Percentiles rank a stretch among this genome's conserved stretches.
Conservation (phyloP, 2,113 vertebrate genomes). For the Leucopsar rothschildi region DNA sequence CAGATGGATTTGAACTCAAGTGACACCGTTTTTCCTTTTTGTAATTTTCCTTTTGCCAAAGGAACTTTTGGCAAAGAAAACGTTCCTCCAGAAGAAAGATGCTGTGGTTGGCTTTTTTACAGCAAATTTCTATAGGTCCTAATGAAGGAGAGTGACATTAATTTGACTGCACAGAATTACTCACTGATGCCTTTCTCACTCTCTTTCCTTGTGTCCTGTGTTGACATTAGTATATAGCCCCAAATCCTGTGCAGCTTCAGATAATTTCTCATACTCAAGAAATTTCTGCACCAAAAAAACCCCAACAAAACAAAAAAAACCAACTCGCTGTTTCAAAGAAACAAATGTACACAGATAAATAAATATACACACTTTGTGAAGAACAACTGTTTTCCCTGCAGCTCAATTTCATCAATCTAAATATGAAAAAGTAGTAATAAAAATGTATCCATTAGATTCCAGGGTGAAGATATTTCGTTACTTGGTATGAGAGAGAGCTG, state of each 20-base stretch:
- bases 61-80: not conserved
- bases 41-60: not conserved
- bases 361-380: not conserved
- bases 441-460: not conserved
- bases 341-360: not conserved
- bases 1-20: not conserved
- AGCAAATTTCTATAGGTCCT: slow-evolving; percentile 12
- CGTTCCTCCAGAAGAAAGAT: not conserved
- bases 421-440: not conserved
- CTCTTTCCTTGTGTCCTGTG: not conserved
- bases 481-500: not conserved
- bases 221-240: not conserved
- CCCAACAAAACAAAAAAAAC: not conserved
- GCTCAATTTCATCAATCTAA: not conserved
- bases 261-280: not conserved
- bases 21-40: not conserved
- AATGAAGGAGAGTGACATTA: slow-evolving; percentile 10
- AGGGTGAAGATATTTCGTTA: not conserved
- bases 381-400: not conserved
- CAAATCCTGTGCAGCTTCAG: not conserved
- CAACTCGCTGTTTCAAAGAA: not conserved
- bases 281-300: not conserved
- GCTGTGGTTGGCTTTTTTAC: not conserved
- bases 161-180: not conserved
- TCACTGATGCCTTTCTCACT: not conserved